Evolutionary conservation across 2,888 invertebrate genomes (phyloP).

Genomic region (Lasioglossum oenotherae): DNA sequence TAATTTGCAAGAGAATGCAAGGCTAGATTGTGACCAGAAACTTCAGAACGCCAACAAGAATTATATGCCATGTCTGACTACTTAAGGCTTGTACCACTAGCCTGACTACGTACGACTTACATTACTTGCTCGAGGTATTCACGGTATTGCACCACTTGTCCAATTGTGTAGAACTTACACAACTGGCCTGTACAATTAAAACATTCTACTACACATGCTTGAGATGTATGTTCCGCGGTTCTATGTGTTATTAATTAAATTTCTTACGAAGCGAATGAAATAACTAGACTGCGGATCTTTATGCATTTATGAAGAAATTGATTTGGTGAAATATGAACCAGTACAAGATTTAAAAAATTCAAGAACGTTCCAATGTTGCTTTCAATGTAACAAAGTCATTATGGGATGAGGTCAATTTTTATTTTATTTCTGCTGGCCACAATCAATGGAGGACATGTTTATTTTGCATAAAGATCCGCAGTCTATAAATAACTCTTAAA

Average conservation of each 20-base stretch:
- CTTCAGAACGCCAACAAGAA: neutral
- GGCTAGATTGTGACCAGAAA: neutral
- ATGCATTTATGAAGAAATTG: no score
- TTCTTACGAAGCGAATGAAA: neutral
- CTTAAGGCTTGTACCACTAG: neutral
- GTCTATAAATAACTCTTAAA: neutral
- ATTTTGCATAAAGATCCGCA: no score
- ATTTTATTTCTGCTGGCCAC: no score
- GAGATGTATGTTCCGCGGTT: neutral
- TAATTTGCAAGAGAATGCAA: neutral
- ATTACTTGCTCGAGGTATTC: conserved; percentile 1
- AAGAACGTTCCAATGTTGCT: no score
- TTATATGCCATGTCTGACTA: conserved; percentile 1
- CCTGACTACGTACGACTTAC: neutral
- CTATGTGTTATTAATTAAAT: neutral
- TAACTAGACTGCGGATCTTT: neutral
- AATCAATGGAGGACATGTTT: no score
- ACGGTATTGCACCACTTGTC: neutral
- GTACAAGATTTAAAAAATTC: no score
- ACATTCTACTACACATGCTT: neutral
- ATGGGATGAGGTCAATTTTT: no score
- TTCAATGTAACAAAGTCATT: no score
- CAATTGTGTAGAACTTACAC: neutral
- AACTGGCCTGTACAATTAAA: neutral
- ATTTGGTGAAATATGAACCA: no score